Percentiles rank a stretch among this genome's conserved stretches.
Conservation (phyloP, 2,888 invertebrate genomes). For the Marasmarcha lunaedactyla region DNA sequence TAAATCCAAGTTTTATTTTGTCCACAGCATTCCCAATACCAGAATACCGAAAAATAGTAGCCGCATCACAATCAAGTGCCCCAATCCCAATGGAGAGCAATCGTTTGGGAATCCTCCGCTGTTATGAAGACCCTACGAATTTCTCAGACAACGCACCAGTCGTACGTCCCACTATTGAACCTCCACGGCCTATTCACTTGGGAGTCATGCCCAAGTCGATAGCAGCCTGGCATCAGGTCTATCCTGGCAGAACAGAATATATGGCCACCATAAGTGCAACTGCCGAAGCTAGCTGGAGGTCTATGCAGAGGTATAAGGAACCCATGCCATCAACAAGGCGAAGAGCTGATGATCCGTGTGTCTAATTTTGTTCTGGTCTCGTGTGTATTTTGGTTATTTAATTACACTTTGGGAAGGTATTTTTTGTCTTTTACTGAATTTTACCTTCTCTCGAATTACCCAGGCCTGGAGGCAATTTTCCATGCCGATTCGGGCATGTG, state of each 20-base stretch:
- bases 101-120: constrained; percentile 64
- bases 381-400: too few species aligned
- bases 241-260: constrained; percentile 73
- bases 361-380: constrained; percentile 22
- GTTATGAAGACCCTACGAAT: constrained; percentile 73
- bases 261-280: constrained; percentile 71
- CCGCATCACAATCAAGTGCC: constrained; percentile 71
- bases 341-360: constrained; percentile 66
- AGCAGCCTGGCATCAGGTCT: constrained; percentile 64
- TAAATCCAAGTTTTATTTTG: too few species aligned
- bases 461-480: too few species aligned
- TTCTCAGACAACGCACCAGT: constrained; percentile 65
- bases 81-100: constrained; percentile 70
- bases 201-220: constrained; percentile 57
- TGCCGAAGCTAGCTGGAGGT: constrained; percentile 70
- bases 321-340: constrained; percentile 73
- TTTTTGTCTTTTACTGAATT: too few species aligned
- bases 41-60: constrained; percentile 68
- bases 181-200: constrained; percentile 44
- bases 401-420: too few species aligned
- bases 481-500: too few species aligned
- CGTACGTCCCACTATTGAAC: constrained; percentile 67
- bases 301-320: constrained; percentile 73
- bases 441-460: too few species aligned
- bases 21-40: constrained; percentile 64